Conservation (phyloP, 2,113 vertebrate genomes). For the Ascaphus truei region DNA sequence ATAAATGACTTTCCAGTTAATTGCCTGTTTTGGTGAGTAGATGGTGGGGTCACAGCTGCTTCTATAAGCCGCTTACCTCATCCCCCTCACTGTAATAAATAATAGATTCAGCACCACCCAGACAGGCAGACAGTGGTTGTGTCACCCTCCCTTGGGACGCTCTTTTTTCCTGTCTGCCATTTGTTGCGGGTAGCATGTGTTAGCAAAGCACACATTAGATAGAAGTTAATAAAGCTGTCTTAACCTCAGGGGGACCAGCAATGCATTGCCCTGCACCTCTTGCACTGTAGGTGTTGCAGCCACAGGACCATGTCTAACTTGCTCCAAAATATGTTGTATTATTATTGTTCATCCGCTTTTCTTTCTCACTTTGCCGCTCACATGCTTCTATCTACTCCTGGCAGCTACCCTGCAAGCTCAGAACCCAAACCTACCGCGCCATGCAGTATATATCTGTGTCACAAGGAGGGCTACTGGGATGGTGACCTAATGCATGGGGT, state of each 20-base stretch:
- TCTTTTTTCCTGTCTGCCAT: conserved; percentile 56
- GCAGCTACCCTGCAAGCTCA: too few species aligned
- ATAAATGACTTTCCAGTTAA: conserved; percentile 65
- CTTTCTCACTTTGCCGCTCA: too few species aligned
- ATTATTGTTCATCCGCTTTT: too few species aligned
- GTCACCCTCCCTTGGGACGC: conserved; percentile 53
- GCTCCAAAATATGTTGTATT: too few species aligned
- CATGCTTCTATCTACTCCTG: too few species aligned
- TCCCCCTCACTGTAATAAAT: conserved; percentile 61
- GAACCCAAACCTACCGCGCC: too few species aligned
- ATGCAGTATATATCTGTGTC: too few species aligned
- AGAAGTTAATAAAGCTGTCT: conserved; percentile 52
- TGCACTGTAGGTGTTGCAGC: too few species aligned
- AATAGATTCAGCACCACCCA: conserved; percentile 60
- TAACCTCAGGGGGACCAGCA: conserved; percentile 42
- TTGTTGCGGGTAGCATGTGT: conserved; percentile 53
- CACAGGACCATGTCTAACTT: too few species aligned
- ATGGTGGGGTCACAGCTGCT: conserved; percentile 63
- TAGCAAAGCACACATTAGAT: conserved; percentile 55
- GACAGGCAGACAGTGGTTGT: conserved; percentile 56
- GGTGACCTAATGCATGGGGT: too few species aligned
- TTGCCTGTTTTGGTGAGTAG: conserved; percentile 64
- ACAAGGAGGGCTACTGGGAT: too few species aligned
- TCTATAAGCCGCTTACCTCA: conserved; percentile 51
- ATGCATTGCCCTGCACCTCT: too few species aligned